Base-by-base conservation (phyloP, 2,888 invertebrate genomes). In the Allacma fusca region DNA sequence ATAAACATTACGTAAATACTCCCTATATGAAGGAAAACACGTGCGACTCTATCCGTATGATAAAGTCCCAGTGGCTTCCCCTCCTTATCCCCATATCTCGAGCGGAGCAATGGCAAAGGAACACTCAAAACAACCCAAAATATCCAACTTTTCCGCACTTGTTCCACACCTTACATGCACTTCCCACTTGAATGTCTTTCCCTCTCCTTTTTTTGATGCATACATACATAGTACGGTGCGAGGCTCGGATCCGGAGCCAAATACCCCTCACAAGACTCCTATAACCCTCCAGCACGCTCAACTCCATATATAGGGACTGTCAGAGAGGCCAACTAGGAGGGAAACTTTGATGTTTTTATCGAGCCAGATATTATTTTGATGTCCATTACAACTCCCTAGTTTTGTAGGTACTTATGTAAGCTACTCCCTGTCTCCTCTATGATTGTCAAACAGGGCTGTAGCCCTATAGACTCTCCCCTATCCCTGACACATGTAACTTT, bases 281-380 rank as follows among this genome's bases (percentile, higher is more conserved):
- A n/a, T n/a, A n/a, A n/a, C n/a, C n/a, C n/a, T n/a, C n/a, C n/a
- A n/a, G 16, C 28, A 65, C 26, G 28, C 65, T 26, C 0, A 24
- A 65, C 24, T 24, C 7, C 64, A 65, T 40, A 13, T 9, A n/a
- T n/a, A n/a, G n/a, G 9, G 28, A 65, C 28, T 26, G 28, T 65
- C 40, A 40, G n/a, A 40, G 40, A 40, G 40, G 40, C 40, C 23
- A 70, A 69, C 26, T 64, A 62, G 26, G 72, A 40, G 72, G 43
- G 65, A 77, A 77, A 77, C 28, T 62, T 77, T 77, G 68, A 77
- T 77, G 65, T 44, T 77, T 64, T 77, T 71, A 77, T 77, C 76
- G 40, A 71, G 44, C 71, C 7, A 77, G 70, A 77, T 77, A 71
- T 71, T 71, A 77, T 77, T 70, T 71, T 71, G 76, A 69, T 76